These are phyloP conservation scores for Periplaneta americana DNA, from an alignment of 1,140 invertebrate genomes.

Conservation along the genomic window DNA sequence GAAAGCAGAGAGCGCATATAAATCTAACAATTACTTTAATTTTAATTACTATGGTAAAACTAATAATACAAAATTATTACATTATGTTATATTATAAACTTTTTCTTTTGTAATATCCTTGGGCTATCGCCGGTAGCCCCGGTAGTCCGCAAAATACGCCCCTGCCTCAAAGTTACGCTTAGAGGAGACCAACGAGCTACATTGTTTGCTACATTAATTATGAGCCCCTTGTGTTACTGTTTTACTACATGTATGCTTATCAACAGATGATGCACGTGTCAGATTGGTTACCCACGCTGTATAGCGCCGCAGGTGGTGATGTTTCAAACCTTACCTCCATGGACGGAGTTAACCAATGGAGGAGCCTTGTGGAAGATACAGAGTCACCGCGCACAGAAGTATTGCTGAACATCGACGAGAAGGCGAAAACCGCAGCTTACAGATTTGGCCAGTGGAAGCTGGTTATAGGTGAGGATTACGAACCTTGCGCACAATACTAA, in stretches of 20 bases:
- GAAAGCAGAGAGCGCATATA: no score
- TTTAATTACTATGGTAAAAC: no score
- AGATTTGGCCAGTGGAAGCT: conserved; percentile 42
- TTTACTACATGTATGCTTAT: conserved; percentile 20
- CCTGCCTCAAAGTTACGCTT: no score
- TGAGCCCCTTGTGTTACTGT: conserved; percentile 23
- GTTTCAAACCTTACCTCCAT: not conserved
- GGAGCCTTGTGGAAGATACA: conserved; percentile 33
- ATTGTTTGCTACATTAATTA: no score
- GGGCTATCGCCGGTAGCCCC: no score
- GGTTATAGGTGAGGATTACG: conserved; percentile 37
- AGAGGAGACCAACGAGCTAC: no score
- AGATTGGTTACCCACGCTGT: conserved; percentile 68
- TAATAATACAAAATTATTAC: no score
- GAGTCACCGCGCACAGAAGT: conserved; percentile 37
- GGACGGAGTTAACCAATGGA: conserved; percentile 5
- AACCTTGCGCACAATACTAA: no score
- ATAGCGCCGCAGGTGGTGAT: conserved; percentile 36
- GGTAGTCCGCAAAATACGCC: no score
- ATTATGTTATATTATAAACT: no score
- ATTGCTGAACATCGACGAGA: conserved; percentile 45
- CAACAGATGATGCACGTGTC: conserved; percentile 59
- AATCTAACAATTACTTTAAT: no score
- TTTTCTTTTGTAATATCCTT: no score
- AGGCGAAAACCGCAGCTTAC: conserved; percentile 37